A percentile compares a stretch with the other conserved stretches of the same genome.
Evolutionary conservation across 2,113 vertebrate species (phyloP).

Genomic region (Recurvirostra avosetta): DNA sequence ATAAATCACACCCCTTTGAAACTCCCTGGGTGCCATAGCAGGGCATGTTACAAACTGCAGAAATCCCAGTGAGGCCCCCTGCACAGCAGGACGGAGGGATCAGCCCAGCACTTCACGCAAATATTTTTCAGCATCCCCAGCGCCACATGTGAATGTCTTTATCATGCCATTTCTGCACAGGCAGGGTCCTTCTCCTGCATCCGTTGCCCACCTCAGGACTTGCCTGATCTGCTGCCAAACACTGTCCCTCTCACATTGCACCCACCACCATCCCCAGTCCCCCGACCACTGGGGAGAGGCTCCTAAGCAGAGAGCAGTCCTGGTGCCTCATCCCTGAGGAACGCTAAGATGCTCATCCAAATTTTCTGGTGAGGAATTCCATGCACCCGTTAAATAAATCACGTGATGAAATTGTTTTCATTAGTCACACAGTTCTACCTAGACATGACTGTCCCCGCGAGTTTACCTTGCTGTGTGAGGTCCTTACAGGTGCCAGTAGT

Average conservation of each 20-base stretch:
- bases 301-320: background rate
- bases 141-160: background rate
- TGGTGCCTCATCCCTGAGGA: background rate
- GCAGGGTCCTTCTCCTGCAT: background rate
- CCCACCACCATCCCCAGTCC: background rate
- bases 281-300: fast-evolving
- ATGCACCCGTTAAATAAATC: background rate
- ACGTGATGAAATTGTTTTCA: background rate
- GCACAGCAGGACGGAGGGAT: background rate
- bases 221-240: background rate
- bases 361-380: background rate
- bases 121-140: background rate
- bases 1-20: background rate
- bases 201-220: fast-evolving
- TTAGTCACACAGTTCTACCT: background rate
- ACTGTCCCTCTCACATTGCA: fast-evolving
- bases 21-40: background rate
- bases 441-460: fast-evolving
- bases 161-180: background rate
- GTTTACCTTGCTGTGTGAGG: background rate
- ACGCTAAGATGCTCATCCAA: background rate
- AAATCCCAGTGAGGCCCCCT: background rate
- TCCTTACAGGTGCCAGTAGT: background rate
- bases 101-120: background rate
- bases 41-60: background rate